These are phyloP conservation scores for Phrixothrix hirtus DNA, from an alignment of 2,888 invertebrate species.

Conservation along the genomic window DNA sequence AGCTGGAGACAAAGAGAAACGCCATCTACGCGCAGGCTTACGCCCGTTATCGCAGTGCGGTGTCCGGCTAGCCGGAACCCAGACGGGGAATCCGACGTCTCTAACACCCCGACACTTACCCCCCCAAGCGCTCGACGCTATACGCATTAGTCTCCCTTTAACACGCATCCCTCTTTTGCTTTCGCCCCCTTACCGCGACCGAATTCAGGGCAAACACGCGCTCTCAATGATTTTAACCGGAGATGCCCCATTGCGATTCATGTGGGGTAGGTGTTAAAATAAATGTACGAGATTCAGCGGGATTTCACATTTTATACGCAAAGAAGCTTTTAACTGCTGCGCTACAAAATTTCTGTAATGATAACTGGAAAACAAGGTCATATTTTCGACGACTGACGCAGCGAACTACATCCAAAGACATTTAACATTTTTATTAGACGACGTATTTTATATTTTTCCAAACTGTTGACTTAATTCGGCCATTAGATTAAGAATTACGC, in stretches of 20 bases:
- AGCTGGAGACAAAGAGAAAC: conserved; percentile 21
- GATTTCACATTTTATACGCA: conserved; percentile 7
- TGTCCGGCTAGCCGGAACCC: conserved; percentile 47
- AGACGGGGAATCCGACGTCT: conserved; percentile 46
- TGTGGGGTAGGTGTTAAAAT: conserved; percentile 25
- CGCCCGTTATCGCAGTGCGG: conserved; percentile 36
- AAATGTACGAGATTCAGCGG: conserved; percentile 8
- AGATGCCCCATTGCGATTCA: conserved; percentile 24
- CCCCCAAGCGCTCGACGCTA: conserved; percentile 31
- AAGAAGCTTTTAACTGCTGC: conserved; percentile 9
- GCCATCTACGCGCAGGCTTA: conserved; percentile 22
- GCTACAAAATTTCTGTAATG: conserved; percentile 2
- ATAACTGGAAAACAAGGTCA: conserved; percentile 9
- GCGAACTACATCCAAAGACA: no score
- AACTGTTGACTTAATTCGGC: no score
- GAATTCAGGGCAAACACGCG: conserved; percentile 31
- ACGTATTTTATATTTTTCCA: no score
- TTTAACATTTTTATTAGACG: no score
- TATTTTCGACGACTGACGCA: neutral
- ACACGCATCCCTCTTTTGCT: conserved; percentile 14
- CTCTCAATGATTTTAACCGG: conserved; percentile 25
- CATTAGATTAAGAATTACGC: no score
- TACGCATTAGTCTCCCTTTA: conserved; percentile 23
- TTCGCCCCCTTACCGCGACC: conserved; percentile 10
- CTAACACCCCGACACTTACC: conserved; percentile 34